Conservation (phyloP, 2,113 vertebrate species). For the Sula dactylatra region DNA sequence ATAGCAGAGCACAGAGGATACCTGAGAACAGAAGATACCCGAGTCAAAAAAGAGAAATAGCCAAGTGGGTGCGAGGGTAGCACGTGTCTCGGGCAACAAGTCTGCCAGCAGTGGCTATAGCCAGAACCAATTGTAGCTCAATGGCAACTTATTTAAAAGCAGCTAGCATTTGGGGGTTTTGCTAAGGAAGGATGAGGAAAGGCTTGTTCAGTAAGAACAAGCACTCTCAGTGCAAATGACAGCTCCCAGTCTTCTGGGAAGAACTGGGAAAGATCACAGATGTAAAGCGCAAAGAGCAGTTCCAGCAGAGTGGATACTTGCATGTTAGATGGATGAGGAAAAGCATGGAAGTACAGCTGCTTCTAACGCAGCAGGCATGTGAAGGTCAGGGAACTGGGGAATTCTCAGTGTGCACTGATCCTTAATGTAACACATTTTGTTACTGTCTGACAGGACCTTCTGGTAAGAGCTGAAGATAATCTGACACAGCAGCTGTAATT, state of each 20-base stretch:
- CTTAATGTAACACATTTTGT: neutral
- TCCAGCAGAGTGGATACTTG: neutral
- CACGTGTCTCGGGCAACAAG: accelerated
- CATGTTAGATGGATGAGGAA: neutral
- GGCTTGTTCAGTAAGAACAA: neutral
- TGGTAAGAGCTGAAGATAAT: conserved; percentile 8
- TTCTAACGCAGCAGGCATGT: neutral
- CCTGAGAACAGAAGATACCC: neutral
- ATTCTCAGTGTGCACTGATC: neutral
- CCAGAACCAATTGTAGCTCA: neutral
- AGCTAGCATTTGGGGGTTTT: neutral
- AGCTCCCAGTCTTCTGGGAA: neutral
- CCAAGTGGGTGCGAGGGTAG: neutral
- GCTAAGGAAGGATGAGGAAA: neutral
- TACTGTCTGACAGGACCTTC: neutral
- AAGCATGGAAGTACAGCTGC: neutral
- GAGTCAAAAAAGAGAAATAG: neutral
- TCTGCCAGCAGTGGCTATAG: neutral
- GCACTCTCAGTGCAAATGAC: neutral
- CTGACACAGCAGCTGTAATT: neutral
- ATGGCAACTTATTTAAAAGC: neutral
- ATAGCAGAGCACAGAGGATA: neutral
- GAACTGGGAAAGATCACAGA: neutral
- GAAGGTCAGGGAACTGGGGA: neutral
- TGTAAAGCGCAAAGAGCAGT: accelerated